Base-by-base conservation (phyloP, 2,113 vertebrate genomes). In the Festucalex cinctus region DNA sequence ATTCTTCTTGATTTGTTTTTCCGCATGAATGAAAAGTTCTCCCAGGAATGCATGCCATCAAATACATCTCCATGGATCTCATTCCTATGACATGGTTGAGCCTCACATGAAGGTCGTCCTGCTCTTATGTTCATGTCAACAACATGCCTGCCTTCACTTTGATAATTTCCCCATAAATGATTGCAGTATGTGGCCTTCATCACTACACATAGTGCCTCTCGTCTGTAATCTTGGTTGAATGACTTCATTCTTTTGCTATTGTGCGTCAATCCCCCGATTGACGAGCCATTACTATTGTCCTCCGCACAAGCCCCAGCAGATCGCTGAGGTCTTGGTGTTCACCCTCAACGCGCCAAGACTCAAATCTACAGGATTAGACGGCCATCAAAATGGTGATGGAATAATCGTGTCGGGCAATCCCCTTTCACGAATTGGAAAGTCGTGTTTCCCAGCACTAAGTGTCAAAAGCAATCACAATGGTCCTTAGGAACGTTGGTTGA, bases 321-420 rank as follows among this genome's bases (percentile, higher is more conserved):
- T 37, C 10, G 19, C 16, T 57, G 58, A 60, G 35, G 35, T 39
- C 35, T 36, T 37, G 35, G 35, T 60, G 58, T 60, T 60, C 36
- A 37, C 35, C 20, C 20, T 60, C 53, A 20, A 16, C 58, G 56
- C 37, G 79, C 78, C 85, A 78, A 65, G 65, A 60, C 68, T 66
- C 48, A 84, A 81, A 85, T 80, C 71, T 84, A 20, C 20, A 37
- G 81, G 81, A 88, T 90, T 85, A 85, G 74, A 76, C 68, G 68
- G 67, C 74, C 83, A 90, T 86, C 54, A 84, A 86, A 84, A 70
- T 75, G 65, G 68, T 81, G 80, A 84, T 88, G 78, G 81, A 79
- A 81, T 84, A 82, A 85, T 85, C 70, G 67, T 41, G 69, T 82
- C 75, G 75, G 83, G 73, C 78, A 82, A 88, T 82, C 76, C 71